A percentile compares a stretch with the other conserved stretches of the same genome.
Evolutionary conservation across 2,113 vertebrate species (phyloP).

Genomic region (Tapirus terrestris): DNA sequence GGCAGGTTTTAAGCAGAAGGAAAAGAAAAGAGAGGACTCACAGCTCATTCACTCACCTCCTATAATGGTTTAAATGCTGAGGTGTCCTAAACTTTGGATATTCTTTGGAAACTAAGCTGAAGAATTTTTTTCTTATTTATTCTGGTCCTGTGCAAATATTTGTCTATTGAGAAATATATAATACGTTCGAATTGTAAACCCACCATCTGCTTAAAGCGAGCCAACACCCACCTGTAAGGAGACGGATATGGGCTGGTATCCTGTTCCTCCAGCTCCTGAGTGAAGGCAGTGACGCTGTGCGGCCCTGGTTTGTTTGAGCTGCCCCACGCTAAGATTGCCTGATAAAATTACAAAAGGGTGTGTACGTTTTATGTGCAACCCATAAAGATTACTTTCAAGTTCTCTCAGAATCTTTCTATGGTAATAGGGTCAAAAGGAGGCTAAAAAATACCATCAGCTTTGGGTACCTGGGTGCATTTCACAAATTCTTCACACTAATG

Average conservation of each 20-base stretch:
- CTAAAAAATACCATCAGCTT: neutral
- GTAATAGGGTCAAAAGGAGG: neutral
- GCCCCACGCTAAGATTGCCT: conserved; percentile 74
- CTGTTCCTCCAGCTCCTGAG: conserved; percentile 82
- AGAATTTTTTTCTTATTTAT: conserved; percentile 79
- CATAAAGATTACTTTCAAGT: conserved; percentile 61
- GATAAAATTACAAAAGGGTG: conserved; percentile 77
- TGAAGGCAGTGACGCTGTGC: conserved; percentile 70
- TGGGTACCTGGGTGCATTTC: neutral
- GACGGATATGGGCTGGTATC: conserved; percentile 85
- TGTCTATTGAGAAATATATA: conserved; percentile 82
- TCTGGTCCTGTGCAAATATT: conserved; percentile 88
- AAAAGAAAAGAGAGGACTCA: neutral
- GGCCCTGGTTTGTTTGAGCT: conserved; percentile 80
- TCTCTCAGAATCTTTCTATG: conserved; percentile 2
- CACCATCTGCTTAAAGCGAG: conserved; percentile 85
- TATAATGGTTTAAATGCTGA: conserved; percentile 81
- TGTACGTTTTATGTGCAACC: conserved; percentile 39
- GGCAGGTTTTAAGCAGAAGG: neutral
- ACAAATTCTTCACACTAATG: neutral
- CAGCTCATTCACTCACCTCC: conserved; percentile 46
- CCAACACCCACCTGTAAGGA: conserved; percentile 82
- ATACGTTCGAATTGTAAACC: conserved; percentile 78
- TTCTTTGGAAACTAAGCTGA: conserved; percentile 77
- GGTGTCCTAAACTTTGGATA: conserved; percentile 83